Evolutionary conservation across 2,797 vertebrate species (phyloP), one percentile per base, ranked within the genome.

Genomic region (Syngnathus acus): DNA sequence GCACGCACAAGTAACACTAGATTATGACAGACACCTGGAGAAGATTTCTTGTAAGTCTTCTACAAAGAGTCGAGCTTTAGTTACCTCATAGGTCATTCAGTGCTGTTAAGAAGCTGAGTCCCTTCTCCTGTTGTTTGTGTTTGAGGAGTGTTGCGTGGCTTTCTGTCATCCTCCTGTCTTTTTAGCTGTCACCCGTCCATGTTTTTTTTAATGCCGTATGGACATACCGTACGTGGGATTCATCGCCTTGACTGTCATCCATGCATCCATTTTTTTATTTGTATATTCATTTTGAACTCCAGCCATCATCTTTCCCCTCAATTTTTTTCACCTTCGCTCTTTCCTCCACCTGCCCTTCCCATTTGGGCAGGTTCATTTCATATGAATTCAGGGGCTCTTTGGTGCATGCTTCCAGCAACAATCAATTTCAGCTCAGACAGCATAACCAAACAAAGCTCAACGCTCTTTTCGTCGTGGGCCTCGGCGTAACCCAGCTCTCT

Each of bases 371-470:
- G 77, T 90, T 89, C 87, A 86, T 90, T 90, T 88, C 78, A 84
- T 86, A 82, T 89, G 87, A 89, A 89, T 84, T 81, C 85, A 78
- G 73, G 72, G 76, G 78, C 78, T 84, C 81, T 80, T 83, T 82
- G 82, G 86, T 81, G 85, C 83, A 84, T 82, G 79, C 82, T 86
- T 90, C 86, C 86, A 86, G 87, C 88, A 83, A 85, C 89, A 91
- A 92, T 90, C 88, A 87, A 90, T 91, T 89, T 90, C 80, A 82
- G 84, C 89, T 87, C 84, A 84, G 84, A 87, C 86, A 84, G 87
- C 83, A 86, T 88, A 90, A 84, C 90, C 86, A 88, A 88, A 91
- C 85, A 89, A 88, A 91, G 87, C 83, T 47, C 69, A 64, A 82
- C 74, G 74, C 84, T 87, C 83, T 78, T 88, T 86, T 87, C 83